A percentile compares a stretch with the other conserved stretches of the same genome.
These are phyloP conservation scores for Quadroppia sp. DNA, from an alignment of 2,888 invertebrate genomes.

Conservation along the genomic window DNA sequence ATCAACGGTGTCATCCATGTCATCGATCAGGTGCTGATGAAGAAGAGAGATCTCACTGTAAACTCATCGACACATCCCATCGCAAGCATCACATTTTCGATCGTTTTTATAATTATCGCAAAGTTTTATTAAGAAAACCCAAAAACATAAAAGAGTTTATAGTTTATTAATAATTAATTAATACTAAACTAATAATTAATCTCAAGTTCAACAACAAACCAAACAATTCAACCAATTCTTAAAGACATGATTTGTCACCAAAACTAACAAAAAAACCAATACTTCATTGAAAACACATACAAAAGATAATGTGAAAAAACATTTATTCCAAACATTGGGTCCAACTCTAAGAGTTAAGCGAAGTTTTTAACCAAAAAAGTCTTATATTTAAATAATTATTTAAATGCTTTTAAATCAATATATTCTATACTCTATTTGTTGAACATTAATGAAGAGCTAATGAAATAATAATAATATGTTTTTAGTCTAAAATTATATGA, in stretches of 20 bases:
- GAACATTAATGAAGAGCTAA: neutral
- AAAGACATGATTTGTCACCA: too few relatives aligned
- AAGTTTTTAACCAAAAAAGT: too few relatives aligned
- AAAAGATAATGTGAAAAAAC: neutral
- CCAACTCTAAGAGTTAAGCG: neutral
- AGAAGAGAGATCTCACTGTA: constrained; percentile 70
- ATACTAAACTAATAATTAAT: constrained; percentile 1
- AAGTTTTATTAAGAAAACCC: constrained; percentile 20
- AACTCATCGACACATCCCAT: constrained; percentile 33
- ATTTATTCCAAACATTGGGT: constrained; percentile 27
- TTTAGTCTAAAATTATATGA: too few relatives aligned
- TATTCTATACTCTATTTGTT: neutral
- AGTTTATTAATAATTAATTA: constrained; percentile 23
- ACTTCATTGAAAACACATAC: constrained; percentile 1
- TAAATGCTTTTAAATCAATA: neutral
- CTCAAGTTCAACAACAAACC: neutral
- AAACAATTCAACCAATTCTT: neutral
- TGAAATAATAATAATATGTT: too few relatives aligned
- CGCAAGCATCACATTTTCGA: constrained; percentile 20
- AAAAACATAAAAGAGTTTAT: neutral
- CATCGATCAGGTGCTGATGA: constrained; percentile 78
- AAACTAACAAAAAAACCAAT: neutral
- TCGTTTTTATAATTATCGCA: constrained; percentile 32
- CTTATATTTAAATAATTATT: neutral
- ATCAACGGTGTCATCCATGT: constrained; percentile 94